Conservation (phyloP, 2,113 vertebrate species). For the Brachyistius frenatus region DNA sequence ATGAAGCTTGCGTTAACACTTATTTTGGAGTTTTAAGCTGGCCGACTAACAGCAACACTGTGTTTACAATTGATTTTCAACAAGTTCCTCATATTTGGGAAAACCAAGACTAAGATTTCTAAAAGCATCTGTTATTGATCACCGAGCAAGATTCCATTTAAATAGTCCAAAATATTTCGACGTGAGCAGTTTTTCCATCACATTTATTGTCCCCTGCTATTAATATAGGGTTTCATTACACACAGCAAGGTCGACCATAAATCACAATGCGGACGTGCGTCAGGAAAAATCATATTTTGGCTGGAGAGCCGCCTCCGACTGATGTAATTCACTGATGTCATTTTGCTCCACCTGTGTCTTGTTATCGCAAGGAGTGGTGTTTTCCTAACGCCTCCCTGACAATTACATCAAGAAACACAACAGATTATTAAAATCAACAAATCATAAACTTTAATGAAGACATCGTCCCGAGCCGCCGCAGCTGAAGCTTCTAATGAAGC, state of each 20-base stretch:
- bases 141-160: not conserved
- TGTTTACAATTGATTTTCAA: not conserved
- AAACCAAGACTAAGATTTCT: conserved; percentile 5
- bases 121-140: conserved; percentile 36
- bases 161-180: conserved; percentile 17
- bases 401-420: conserved; percentile 55
- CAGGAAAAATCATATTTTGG: conserved; percentile 44
- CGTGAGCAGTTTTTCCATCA: conserved; percentile 26
- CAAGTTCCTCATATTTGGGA: conserved; percentile 6
- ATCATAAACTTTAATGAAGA: conserved; percentile 71
- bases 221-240: conserved; percentile 32
- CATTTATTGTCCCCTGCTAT: conserved; percentile 13
- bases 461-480: conserved; percentile 41
- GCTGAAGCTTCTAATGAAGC: conserved; percentile 72
- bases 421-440: conserved; percentile 75
- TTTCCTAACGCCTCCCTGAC: conserved; percentile 36
- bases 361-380: conserved; percentile 49
- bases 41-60: not conserved
- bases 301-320: conserved; percentile 21
- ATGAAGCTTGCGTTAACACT: no score
- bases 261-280: conserved; percentile 9
- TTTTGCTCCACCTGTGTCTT: conserved; percentile 65
- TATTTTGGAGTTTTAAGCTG: no score
- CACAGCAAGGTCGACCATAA: conserved; percentile 9
- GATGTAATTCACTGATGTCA: conserved; percentile 62